Conservation (phyloP, 1,140 invertebrate species). For the Goniozus legneri region DNA sequence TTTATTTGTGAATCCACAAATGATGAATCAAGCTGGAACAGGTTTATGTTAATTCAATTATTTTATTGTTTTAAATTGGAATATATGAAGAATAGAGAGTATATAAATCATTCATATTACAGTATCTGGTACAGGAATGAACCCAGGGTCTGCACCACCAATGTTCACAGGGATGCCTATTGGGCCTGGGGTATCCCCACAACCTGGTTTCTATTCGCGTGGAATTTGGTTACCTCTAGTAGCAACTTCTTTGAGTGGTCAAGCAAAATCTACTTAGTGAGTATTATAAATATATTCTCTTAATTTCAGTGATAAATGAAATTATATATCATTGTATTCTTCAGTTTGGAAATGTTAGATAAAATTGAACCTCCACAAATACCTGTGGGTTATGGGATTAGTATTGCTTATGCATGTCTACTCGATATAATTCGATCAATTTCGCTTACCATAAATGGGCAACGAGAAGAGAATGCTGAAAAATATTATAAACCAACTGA, state of each 20-base stretch:
- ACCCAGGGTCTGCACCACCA: constrained; percentile 67
- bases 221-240: constrained; percentile 89
- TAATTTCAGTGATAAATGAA: constrained; percentile 4
- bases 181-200: constrained; percentile 76
- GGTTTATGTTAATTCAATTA: constrained; percentile 24
- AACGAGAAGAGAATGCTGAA: constrained; percentile 42
- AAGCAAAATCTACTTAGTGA: constrained; percentile 86
- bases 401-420: constrained; percentile 88
- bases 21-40: constrained; percentile 50
- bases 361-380: constrained; percentile 90
- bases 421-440: constrained; percentile 84
- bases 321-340: constrained; percentile 21
- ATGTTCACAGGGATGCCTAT: constrained; percentile 67
- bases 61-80: not conserved
- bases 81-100: not conserved
- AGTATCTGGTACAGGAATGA: constrained; percentile 41
- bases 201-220: constrained; percentile 88
- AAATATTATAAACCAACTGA: constrained; percentile 53
- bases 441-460: constrained; percentile 64
- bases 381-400: constrained; percentile 93
- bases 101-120: not conserved
- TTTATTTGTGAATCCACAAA: constrained; percentile 72
- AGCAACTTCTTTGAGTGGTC: constrained; percentile 77
- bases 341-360: constrained; percentile 90
- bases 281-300: constrained; percentile 40